Percentiles rank a stretch among this genome's conserved stretches.
Conservation (phyloP, 2,113 vertebrate species). For the Pterocles burchelli region DNA sequence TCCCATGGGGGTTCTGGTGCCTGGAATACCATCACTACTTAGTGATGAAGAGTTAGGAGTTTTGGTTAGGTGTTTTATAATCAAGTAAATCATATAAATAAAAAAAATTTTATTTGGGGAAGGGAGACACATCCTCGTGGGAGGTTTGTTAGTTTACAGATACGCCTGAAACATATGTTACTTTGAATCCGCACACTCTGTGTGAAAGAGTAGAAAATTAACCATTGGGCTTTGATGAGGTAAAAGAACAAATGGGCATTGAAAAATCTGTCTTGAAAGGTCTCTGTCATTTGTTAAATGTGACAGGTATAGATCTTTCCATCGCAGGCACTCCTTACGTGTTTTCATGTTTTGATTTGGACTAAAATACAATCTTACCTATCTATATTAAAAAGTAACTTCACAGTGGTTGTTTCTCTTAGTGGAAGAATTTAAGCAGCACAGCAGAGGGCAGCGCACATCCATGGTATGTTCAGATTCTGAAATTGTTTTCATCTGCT, state of each 20-base stretch:
- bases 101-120: background rate
- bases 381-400: background rate
- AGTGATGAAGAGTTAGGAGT: background rate
- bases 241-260: background rate
- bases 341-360: background rate
- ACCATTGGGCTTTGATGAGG: background rate
- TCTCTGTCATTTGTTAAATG: background rate
- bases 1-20: background rate
- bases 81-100: background rate
- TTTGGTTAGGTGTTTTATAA: background rate
- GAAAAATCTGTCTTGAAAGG: background rate
- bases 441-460: constrained; percentile 70
- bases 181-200: background rate
- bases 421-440: background rate
- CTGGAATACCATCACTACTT: background rate
- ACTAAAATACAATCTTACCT: background rate
- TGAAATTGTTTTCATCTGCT: background rate
- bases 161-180: background rate
- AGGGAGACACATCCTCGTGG: background rate
- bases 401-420: background rate
- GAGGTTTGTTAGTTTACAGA: background rate
- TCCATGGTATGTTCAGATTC: background rate
- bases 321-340: background rate
- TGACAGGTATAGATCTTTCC: background rate
- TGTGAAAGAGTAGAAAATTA: background rate